Evolutionary conservation across 2,888 invertebrate genomes (phyloP).

Genomic region (Amorpha juglandis): DNA sequence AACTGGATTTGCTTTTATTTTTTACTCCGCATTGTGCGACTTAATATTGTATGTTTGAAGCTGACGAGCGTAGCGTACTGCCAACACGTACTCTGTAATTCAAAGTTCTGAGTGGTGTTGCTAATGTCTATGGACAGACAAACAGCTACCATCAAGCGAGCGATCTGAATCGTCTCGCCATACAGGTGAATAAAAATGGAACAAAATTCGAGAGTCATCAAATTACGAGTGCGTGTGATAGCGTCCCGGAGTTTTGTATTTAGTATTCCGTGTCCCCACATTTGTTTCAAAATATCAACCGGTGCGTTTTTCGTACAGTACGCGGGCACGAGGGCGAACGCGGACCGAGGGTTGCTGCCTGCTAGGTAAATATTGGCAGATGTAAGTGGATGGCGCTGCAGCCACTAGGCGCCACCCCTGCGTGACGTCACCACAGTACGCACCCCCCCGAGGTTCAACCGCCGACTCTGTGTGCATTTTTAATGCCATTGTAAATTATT

Average conservation of each 20-base stretch:
- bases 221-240: conserved; percentile 51
- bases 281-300: conserved; percentile 81
- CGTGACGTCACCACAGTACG: conserved; percentile 65
- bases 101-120: too few relatives aligned
- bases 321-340: conserved; percentile 41
- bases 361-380: conserved; percentile 86
- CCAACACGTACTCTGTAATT: too few relatives aligned
- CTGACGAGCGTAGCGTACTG: too few relatives aligned
- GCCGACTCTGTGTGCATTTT: conserved; percentile 37
- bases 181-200: too few relatives aligned
- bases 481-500: conserved; percentile 40
- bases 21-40: too few relatives aligned
- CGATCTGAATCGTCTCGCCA: neutral
- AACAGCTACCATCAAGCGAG: too few relatives aligned
- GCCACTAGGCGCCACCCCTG: conserved; percentile 64
- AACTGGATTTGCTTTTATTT: too few relatives aligned
- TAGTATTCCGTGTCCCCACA: conserved; percentile 76
- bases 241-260: conserved; percentile 58
- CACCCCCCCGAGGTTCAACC: conserved; percentile 30
- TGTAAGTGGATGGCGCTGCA: conserved; percentile 86
- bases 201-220: neutral
- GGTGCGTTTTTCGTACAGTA: conserved; percentile 53
- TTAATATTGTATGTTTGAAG: too few relatives aligned
- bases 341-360: conserved; percentile 56
- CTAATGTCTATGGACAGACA: too few relatives aligned